phyloP scores from a whole-genome alignment of 2,797 vertebrate genomes.

The Cossypha heuglini region DNA sequence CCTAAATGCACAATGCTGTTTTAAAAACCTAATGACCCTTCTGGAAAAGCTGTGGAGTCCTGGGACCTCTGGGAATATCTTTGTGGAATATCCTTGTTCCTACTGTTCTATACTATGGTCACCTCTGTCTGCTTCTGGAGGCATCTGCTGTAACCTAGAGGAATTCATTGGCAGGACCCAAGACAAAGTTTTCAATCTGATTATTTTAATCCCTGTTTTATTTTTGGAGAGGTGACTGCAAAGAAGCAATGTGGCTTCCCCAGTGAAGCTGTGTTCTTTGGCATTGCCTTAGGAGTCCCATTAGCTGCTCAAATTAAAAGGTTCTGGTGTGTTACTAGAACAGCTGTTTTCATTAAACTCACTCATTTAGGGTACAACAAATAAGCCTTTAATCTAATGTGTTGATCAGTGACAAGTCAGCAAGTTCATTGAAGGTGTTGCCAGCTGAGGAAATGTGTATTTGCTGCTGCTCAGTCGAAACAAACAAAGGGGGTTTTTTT shows the following conservation, averaged over 20 bases:
- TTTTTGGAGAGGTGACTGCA: not conserved
- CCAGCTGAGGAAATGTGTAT: not conserved
- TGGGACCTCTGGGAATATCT: not conserved
- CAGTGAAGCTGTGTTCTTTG: conserved; percentile 47
- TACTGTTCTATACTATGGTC: not conserved
- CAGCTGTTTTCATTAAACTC: conserved; percentile 32
- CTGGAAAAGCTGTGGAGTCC: not conserved
- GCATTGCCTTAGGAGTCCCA: conserved; percentile 33
- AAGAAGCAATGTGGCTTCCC: not conserved
- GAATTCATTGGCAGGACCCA: not conserved
- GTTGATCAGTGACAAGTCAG: conserved; percentile 21
- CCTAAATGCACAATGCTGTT: not conserved
- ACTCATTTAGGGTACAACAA: conserved; percentile 35
- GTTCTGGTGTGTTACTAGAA: conserved; percentile 44
- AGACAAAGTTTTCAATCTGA: not conserved
- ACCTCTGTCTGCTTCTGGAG: not conserved
- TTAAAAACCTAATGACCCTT: not conserved
- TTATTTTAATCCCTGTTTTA: not conserved
- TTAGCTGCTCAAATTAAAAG: conserved; percentile 63
- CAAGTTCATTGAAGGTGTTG: not conserved
- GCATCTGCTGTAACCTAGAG: not conserved
- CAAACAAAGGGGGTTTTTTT: not conserved
- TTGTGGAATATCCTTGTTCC: not conserved
- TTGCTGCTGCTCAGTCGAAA: not conserved
- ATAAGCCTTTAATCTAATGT: conserved; percentile 32